A percentile compares a stretch with the other conserved stretches of the same genome.
Evolutionary conservation across 2,888 invertebrate species (phyloP).

Genomic region (Ophion ellenae): DNA sequence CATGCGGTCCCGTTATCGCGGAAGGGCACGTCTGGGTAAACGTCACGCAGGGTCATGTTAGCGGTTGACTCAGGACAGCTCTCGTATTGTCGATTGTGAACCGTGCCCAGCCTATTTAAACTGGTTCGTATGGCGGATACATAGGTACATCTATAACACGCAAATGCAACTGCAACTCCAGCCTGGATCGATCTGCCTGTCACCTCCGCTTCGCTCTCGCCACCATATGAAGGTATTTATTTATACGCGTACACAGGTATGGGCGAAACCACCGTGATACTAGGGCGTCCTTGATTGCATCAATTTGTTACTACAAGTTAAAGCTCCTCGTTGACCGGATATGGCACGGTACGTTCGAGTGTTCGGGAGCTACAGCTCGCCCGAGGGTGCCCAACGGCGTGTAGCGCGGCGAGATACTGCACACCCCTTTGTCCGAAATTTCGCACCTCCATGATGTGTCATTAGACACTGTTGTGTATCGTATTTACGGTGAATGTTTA

Average conservation of each 20-base stretch:
- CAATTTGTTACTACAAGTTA: slow-evolving; percentile 73
- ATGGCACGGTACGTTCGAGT: slow-evolving; percentile 50
- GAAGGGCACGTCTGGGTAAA: slow-evolving; percentile 40
- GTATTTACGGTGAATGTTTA: background rate
- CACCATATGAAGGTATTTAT: background rate
- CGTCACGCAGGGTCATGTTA: slow-evolving; percentile 66
- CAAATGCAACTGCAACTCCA: slow-evolving; percentile 53
- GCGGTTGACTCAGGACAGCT: slow-evolving; percentile 64
- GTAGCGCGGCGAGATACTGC: slow-evolving; percentile 44
- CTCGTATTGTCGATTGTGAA: slow-evolving; percentile 58
- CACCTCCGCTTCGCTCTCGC: slow-evolving; percentile 42
- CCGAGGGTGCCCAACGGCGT: slow-evolving; percentile 38
- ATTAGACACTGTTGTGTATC: slow-evolving; percentile 18
- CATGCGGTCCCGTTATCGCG: slow-evolving; percentile 10
- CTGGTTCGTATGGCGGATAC: slow-evolving; percentile 45
- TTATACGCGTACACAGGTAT: slow-evolving; percentile 13
- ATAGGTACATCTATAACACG: slow-evolving; percentile 26
- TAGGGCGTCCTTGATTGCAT: slow-evolving; percentile 69
- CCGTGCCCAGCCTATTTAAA: slow-evolving; percentile 65
- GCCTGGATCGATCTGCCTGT: slow-evolving; percentile 55
- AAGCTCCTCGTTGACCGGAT: slow-evolving; percentile 63
- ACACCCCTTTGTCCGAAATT: slow-evolving; percentile 61
- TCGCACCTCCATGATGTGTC: slow-evolving; percentile 48
- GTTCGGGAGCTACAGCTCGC: slow-evolving; percentile 27
- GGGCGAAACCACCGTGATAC: slow-evolving; percentile 53